Base-by-base conservation (phyloP, 1,140 invertebrate species). In the Ephestia elutella region DNA sequence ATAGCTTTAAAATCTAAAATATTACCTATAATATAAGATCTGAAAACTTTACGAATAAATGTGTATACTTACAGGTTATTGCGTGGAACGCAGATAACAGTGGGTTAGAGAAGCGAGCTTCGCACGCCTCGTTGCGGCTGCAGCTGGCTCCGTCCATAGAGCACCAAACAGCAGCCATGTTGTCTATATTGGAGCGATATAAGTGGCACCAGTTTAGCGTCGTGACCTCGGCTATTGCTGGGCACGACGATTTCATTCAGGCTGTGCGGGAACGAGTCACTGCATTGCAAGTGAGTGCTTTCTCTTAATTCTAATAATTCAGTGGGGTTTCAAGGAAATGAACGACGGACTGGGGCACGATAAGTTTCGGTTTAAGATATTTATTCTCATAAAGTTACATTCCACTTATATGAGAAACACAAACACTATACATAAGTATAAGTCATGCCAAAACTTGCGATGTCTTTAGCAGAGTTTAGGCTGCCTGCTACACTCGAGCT, bases 191-290 rank as follows among this genome's bases (percentile, higher is more conserved):
- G 70, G 94, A 96, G 82, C 90, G 96, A 54, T 99, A 99, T 89
- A 97, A 98, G 79, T 99, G 97, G 97, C 96, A 97, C 80, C 95
- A 97, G 71, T 98, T 98, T 86, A 96, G 96, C 62, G 94, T 98
- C 55, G 95, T 98, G 21, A 96, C 95, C n/a, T 96, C 95, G 49
- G 93, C 96, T 75, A 97, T 98, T 50, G 96, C 96, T 15, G 97
- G 97, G 0, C 96, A 98, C 84, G 95, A 96, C 70, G 96, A 98
- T 82, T 98, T 99, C 78, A 95, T 98, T 60, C 95, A 97, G 81
- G 96, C 96, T 15, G 94, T 98, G 18, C 88, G 96, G 38, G 96
- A 97, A 78, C 90, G 95, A 62, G 95, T 96, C 38, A 93, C 93
- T 38, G 93, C 94, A 59, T 93, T 95, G 89, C 93, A 94, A 87